A percentile compares a stretch with the other conserved stretches of the same genome.
Evolutionary conservation across 2,113 vertebrate species (phyloP).

Genomic region (Pelecanoides urinatrix): DNA sequence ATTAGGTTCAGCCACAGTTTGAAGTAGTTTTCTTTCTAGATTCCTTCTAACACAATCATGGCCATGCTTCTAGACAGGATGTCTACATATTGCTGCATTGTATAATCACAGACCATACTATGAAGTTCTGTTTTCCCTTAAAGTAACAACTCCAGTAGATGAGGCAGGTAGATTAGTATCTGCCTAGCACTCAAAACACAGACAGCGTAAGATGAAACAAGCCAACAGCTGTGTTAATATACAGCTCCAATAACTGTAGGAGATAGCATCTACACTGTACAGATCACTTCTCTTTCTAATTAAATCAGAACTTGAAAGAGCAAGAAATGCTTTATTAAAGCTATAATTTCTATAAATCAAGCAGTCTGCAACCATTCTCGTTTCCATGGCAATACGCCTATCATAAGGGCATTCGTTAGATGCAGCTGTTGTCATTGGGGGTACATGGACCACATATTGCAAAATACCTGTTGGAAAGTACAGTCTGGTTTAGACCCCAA

Average conservation of each 20-base stretch:
- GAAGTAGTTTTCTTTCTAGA: background rate
- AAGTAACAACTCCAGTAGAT: background rate
- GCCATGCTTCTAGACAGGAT: background rate
- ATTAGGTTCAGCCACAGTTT: background rate
- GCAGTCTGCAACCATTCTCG: background rate
- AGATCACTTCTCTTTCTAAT: constrained; percentile 15
- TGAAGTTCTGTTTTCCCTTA: background rate
- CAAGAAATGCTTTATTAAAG: constrained; percentile 29
- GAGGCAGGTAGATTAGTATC: background rate
- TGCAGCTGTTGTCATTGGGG: background rate
- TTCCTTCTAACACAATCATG: background rate
- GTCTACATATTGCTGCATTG: background rate
- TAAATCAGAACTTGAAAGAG: constrained; percentile 30
- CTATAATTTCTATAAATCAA: constrained; percentile 33
- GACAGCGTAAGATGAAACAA: background rate
- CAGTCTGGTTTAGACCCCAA: background rate
- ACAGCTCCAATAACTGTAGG: background rate
- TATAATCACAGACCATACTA: background rate
- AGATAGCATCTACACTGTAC: background rate
- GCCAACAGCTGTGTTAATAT: background rate
- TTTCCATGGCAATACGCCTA: background rate
- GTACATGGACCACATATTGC: background rate
- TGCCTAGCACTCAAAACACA: background rate
- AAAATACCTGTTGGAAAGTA: background rate
- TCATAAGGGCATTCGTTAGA: background rate